Percentiles rank a stretch among this genome's conserved stretches.
phyloP scores from a whole-genome alignment of 2,888 invertebrate genomes.

The Caenorhabditis uteleia region DNA sequence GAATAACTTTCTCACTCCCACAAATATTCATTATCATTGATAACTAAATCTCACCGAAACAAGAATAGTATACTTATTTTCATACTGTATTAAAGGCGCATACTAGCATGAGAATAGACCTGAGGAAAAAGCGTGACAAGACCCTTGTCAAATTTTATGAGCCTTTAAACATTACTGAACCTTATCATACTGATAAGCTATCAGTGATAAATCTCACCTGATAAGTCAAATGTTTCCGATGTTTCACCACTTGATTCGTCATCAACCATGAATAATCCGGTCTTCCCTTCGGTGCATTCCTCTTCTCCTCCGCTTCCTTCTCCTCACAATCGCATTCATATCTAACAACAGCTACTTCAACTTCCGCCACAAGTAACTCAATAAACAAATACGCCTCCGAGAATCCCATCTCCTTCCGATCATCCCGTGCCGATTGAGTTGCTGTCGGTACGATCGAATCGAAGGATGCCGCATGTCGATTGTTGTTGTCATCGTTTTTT shows the following conservation, averaged over 20 bases:
- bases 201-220: too few relatives aligned
- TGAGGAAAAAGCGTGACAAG: too few relatives aligned
- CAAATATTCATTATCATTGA: too few relatives aligned
- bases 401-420: conserved; percentile 12
- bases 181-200: too few relatives aligned
- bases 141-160: too few relatives aligned
- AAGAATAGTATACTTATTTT: too few relatives aligned
- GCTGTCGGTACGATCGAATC: conserved; percentile 27
- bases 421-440: conserved; percentile 33
- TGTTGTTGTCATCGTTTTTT: too few relatives aligned
- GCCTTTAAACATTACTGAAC: too few relatives aligned
- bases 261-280: conserved; percentile 43
- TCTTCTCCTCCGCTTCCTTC: conserved; percentile 12
- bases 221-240: conserved; percentile 17
- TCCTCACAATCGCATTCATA: conserved; percentile 14
- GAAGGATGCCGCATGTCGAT: not conserved
- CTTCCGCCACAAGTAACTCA: conserved; percentile 29
- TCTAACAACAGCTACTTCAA: conserved; percentile 21
- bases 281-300: conserved; percentile 8
- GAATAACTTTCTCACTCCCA: too few relatives aligned
- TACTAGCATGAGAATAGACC: too few relatives aligned
- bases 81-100: too few relatives aligned
- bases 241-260: conserved; percentile 2
- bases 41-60: too few relatives aligned
- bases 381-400: conserved; percentile 22